Evolutionary conservation across 2,797 vertebrate species (phyloP).

Genomic region (Hafferia zeledoni): DNA sequence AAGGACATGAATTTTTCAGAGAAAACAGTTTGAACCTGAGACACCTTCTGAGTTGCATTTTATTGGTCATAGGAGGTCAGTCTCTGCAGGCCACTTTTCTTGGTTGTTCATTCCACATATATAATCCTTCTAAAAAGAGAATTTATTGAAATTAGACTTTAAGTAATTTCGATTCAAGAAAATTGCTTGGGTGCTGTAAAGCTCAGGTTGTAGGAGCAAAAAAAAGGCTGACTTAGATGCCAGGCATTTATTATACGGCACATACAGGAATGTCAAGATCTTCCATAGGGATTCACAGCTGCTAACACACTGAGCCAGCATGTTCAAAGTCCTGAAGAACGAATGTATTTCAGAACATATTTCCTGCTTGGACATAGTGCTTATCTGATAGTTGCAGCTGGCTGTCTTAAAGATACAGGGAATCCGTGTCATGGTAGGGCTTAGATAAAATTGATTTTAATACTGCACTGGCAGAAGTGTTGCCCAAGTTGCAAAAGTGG

Average conservation of each 20-base stretch:
- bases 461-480: background rate
- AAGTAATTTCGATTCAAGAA: background rate
- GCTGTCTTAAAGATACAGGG: background rate
- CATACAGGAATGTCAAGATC: background rate
- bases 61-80: background rate
- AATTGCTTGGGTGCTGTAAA: background rate
- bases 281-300: background rate
- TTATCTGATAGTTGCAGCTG: slow-evolving; percentile 26
- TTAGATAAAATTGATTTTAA: background rate
- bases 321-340: background rate
- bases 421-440: background rate
- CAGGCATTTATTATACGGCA: background rate
- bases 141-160: background rate
- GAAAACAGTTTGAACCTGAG: background rate
- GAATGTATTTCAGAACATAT: background rate
- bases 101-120: background rate
- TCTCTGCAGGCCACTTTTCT: background rate
- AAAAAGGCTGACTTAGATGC: background rate
- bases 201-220: background rate
- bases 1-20: background rate
- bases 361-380: background rate
- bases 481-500: background rate
- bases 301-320: background rate
- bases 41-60: background rate
- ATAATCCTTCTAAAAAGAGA: background rate